phyloP scores from a whole-genome alignment of 2,888 invertebrate genomes.

The Helobdella robusta region DNA sequence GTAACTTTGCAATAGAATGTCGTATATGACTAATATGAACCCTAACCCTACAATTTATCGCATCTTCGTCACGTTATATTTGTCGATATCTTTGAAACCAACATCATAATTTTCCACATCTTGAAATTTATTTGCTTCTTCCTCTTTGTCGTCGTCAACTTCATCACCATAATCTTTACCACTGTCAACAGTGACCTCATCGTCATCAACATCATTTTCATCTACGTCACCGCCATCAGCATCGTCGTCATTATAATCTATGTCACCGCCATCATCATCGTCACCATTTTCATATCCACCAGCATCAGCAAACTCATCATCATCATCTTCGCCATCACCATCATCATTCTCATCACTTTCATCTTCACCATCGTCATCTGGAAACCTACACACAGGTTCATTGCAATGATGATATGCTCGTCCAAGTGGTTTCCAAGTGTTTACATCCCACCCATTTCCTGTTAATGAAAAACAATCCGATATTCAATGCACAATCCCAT shows the following conservation, averaged over 20 bases:
- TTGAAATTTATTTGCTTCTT: no score
- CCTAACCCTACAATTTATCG: no score
- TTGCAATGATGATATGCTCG: slow-evolving; percentile 17
- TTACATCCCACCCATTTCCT: no score
- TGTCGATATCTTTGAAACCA: no score
- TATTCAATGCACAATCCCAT: no score
- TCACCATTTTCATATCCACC: background rate
- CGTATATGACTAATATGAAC: no score
- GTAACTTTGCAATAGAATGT: no score
- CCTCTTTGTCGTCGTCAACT: slow-evolving; percentile 1
- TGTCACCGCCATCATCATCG: background rate
- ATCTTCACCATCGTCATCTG: slow-evolving; percentile 21
- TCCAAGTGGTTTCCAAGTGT: background rate
- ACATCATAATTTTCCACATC: no score
- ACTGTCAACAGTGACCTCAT: background rate
- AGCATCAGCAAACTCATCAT: slow-evolving; percentile 15
- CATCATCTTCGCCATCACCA: slow-evolving; percentile 9
- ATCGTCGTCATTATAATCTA: background rate
- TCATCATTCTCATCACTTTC: slow-evolving; percentile 21
- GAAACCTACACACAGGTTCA: slow-evolving; percentile 10
- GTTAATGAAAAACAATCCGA: no score
- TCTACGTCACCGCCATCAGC: background rate
- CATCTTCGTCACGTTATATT: no score
- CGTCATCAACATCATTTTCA: background rate
- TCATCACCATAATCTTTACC: slow-evolving; percentile 5